Evolutionary conservation across 30 jellyfish, hydroid and myxozoan genomes (phyloP), one percentile per base, ranked within the genome.

Genomic region (Hydractinia symbiolongicarpus): DNA sequence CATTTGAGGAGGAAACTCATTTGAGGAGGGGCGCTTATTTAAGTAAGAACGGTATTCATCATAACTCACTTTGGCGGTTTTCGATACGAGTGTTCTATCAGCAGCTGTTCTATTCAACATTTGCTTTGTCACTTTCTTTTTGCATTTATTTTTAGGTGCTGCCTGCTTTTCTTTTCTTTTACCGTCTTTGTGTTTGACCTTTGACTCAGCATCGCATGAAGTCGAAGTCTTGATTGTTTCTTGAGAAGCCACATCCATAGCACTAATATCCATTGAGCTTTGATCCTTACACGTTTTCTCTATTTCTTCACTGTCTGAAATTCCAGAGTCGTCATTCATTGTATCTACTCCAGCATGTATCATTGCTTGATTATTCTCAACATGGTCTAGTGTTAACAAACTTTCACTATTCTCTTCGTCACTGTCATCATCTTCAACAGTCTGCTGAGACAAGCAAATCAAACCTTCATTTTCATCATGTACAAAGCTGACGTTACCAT

Each of bases 281-380:
- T 51, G 52, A 16, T 17, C 81, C 10, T 51, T 30, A 60, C 17
- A 13, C 70, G 16, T 60, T 60, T 16, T 13, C 17, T 60, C 50
- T 8, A 5, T 19, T 71, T 71, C 80, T 71, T 71, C 80, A 71
- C 80, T 71, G 40, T 71, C 80, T 20, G 80, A 71, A 19, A 71
- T 71, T 71, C 80, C 80, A 8, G 80, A 71, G 80, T 71, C 80
- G 51, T 20, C 60, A 19, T 71, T 58, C 0, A 54, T 30, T 9
- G 80, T 49, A 20, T 15, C 51, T 50, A 7, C 60, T 0, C 8
- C 80, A 30, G 30, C 51, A 20, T 58, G 16, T 2, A 13, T 58
- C 69, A 17, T 13, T 58, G 69, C 69, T 58, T 58, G 2, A 13
- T 58, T 17, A 58, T 58, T 17, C 15, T 58, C 19, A 13, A 11